These are phyloP conservation scores for Drosophila borealis DNA, from an alignment of 2,888 invertebrate species.

Conservation along the genomic window DNA sequence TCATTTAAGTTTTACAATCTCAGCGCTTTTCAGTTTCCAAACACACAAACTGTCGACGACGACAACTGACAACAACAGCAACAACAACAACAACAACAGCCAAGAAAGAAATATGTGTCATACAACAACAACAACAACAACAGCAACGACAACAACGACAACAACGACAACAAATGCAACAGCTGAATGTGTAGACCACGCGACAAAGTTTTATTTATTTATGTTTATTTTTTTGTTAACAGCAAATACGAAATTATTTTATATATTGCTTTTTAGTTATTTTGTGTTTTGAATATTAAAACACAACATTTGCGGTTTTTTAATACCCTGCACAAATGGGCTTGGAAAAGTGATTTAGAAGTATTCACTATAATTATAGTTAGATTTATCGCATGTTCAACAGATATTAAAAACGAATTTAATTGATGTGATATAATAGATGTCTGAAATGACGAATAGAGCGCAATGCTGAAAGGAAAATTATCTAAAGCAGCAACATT, in stretches of 20 bases:
- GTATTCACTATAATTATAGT: too few species aligned
- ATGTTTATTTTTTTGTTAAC: constrained; percentile 12
- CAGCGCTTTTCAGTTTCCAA: constrained; percentile 37
- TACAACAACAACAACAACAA: constrained; percentile 24
- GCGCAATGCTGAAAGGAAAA: too few species aligned
- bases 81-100: constrained; percentile 35
- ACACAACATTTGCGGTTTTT: constrained; percentile 52
- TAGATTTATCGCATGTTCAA: too few species aligned
- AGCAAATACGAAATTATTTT: constrained; percentile 24
- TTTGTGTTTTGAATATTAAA: constrained; percentile 23
- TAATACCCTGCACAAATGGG: constrained; percentile 11
- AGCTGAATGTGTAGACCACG: constrained; percentile 63
- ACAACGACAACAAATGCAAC: constrained; percentile 50
- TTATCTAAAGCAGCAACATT: too few species aligned
- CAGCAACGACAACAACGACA: constrained; percentile 14
- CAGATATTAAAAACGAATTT: too few species aligned
- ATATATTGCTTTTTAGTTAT: constrained; percentile 12
- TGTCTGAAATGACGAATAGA: too few species aligned
- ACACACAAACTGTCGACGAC: constrained; percentile 24
- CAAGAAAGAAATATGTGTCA: constrained; percentile 58
- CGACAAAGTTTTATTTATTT: constrained; percentile 66
- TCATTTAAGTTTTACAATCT: constrained; percentile 70
- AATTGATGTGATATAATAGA: too few species aligned
- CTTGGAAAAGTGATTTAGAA: constrained; percentile 3
- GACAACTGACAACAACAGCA: constrained; percentile 41